Evolutionary conservation across 1,140 invertebrate species (phyloP), one percentile per base, ranked within the genome.

Genomic region (Rhagoletis pomonella): DNA sequence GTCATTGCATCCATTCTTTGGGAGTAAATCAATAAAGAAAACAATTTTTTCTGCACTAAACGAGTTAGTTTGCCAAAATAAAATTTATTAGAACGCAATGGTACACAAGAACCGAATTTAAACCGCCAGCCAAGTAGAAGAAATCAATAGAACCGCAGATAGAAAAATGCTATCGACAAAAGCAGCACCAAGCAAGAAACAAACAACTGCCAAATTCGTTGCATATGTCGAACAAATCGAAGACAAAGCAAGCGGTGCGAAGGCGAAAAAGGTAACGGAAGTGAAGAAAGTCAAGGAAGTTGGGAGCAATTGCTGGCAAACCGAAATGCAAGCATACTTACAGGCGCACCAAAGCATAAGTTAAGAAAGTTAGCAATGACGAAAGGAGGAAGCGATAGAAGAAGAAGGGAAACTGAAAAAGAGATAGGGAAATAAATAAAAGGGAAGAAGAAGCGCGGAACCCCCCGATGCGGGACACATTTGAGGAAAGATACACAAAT

Each of bases 221-320:
- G 73, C 47, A 47, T 73, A 73, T 73, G 67, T 73, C 19, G 73
- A 81, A 81, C 73, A 81, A 81, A 81, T 81, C 47, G 47, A 81
- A 81, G 42, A 7, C 1, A 2, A 17, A 19, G 14, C 19, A 7
- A 55, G 29, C 29, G 73, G 10, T 17, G 12, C 14, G 39, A 47
- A 39, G 69, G 42, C 17, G 17, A 81, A 55, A 55, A 81, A 0
- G 73, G 17, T 44, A 81, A 50, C 47, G 73, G 73, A 81, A 55
- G 14, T 55, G 47, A 81, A 81, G 73, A 81, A 81, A 81, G 67
- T 73, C 67, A 44, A 42, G 14, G 39, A 73, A 73, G 73, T 81
- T 81, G 47, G n/a, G 47, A 9, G 47, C 73, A 81, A 81, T 81
- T 81, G 47, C 47, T 19, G 73, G 14, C 50, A 81, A 81, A 55